A percentile compares a stretch with the other conserved stretches of the same genome.
phyloP scores from a whole-genome alignment of 2,888 invertebrate species.

The Autographa pulchrina region DNA sequence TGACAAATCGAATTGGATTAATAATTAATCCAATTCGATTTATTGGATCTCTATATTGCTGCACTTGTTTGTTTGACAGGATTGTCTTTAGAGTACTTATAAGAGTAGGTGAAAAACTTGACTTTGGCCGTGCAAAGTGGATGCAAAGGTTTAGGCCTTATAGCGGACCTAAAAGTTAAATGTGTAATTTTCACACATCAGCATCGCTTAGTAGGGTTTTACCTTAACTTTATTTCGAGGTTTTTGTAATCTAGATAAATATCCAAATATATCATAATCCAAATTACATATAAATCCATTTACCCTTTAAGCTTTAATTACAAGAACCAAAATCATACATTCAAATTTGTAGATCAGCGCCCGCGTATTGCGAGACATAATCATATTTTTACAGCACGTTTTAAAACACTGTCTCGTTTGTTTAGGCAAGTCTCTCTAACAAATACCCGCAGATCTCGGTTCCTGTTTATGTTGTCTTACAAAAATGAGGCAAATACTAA shows the following conservation, averaged over 20 bases:
- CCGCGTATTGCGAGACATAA: background rate
- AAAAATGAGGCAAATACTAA: background rate
- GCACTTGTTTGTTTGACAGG: slow-evolving; percentile 5
- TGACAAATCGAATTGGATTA: background rate
- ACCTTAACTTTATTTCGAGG: too few relatives aligned
- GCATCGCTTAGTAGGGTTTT: too few relatives aligned
- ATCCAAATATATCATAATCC: too few relatives aligned
- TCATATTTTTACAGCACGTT: slow-evolving; percentile 1
- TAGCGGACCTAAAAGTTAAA: too few relatives aligned
- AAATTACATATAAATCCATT: too few relatives aligned
- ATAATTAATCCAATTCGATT: background rate
- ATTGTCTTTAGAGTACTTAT: background rate
- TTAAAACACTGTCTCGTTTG: background rate
- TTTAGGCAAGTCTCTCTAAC: background rate
- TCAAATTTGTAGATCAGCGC: background rate
- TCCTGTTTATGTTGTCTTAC: slow-evolving; percentile 11
- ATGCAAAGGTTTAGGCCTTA: too few relatives aligned
- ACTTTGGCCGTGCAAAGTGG: background rate
- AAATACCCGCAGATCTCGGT: background rate
- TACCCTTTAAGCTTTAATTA: background rate
- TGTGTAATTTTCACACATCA: too few relatives aligned
- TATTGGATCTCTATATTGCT: background rate
- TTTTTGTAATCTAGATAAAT: too few relatives aligned
- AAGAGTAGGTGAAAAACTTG: background rate
- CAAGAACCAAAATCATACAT: background rate